Evolutionary conservation across 2,888 invertebrate genomes (phyloP), one percentile per base, ranked within the genome.

Genomic region (Cremastinae sp.): DNA sequence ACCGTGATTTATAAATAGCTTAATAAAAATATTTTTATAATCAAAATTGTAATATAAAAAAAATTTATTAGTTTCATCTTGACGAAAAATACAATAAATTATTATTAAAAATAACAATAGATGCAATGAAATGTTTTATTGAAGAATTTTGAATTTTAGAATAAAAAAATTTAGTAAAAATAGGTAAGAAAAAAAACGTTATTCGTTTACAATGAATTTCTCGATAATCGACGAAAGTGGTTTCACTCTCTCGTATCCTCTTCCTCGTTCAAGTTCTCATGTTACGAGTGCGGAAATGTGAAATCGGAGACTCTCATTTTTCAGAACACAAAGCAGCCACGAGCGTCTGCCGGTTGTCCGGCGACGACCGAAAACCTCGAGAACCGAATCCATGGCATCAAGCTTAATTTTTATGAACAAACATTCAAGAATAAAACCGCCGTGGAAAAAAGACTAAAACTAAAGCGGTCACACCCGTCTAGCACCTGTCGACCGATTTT

Each of bases 401-500:
- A 58, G 58, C 28, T 28, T 37, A 68, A 58, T 22, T 68, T 68
- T 68, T 47, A 37, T 68, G 56, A 68, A 68, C 47, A 47, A 58
- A 68, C 68, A 45, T 20, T 37, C 47, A 18, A 45, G 12, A 56
- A 37, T 9, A 18, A 10, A 12, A 16, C 18, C 10, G 49, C 9
- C 16, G 10, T 28, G 2, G 12, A 20, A 35, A 58, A 41, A 49
- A 35, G 43, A 58, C 35, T 16, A 43, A 64, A 64, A 3, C 28
- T 18, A 4, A 14, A 16, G 56, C 37, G 39, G 45, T 62, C 55
- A 37, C 45, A 14, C 9, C 64, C 78, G 74, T 70, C 53, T 66
- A 35, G 77, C 79, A 82, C 72, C 78, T 83, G 78, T 72, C 75
- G 65, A 51, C 28, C 28, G n/a, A 43, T 20, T 37, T 58, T 41